Evolutionary conservation across 2,797 vertebrate species (phyloP).

Genomic region (Borostomias antarcticus): DNA sequence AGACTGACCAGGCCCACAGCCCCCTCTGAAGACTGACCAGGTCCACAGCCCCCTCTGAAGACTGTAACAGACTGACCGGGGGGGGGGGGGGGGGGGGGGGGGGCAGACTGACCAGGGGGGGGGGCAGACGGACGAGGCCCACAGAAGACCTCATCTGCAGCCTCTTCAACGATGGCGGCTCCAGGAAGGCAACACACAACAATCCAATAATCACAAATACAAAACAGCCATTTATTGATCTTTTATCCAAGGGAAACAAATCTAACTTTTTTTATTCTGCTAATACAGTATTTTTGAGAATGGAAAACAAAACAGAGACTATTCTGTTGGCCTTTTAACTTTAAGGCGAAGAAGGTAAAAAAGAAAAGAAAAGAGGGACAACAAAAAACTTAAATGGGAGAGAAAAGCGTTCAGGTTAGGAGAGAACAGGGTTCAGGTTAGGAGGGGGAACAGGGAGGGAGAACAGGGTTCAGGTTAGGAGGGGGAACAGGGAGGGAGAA

Average conservation of each 20-base stretch:
- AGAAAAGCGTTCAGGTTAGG: not conserved
- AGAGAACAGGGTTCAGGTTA: slow-evolving; percentile 44
- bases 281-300: slow-evolving; percentile 35
- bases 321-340: slow-evolving; percentile 47
- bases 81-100: too few species aligned
- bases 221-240: slow-evolving; percentile 68
- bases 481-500: too few species aligned
- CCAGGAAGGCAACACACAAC: slow-evolving; percentile 15
- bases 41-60: too few species aligned
- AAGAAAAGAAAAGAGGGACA: not conserved
- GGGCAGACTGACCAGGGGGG: too few species aligned
- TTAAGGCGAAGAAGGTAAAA: slow-evolving; percentile 28
- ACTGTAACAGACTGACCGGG: too few species aligned
- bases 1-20: too few species aligned
- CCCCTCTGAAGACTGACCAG: too few species aligned
- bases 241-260: slow-evolving; percentile 51
- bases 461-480: too few species aligned
- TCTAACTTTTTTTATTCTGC: slow-evolving; percentile 34
- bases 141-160: too few species aligned
- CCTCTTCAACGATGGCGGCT: not conserved
- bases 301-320: slow-evolving; percentile 44
- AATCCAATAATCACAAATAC: slow-evolving; percentile 35
- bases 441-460: too few species aligned
- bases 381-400: not conserved
- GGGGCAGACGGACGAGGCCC: too few species aligned